Base-by-base conservation (phyloP, 2,888 invertebrate species). In the Acleris laterana region DNA sequence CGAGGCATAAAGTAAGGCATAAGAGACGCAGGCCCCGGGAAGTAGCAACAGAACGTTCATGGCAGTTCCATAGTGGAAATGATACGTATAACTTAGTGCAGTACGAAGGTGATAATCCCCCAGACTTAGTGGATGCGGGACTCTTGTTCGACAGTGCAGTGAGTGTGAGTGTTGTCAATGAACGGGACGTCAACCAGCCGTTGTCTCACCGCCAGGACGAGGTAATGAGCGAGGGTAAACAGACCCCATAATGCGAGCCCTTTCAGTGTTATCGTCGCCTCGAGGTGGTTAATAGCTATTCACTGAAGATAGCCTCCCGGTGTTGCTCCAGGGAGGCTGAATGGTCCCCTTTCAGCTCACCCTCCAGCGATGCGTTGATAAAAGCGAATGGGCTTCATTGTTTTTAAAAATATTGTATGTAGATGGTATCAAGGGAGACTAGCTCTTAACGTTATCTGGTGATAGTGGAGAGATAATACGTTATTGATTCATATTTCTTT, bases 41-140 rank as follows among this genome's bases (percentile, higher is more conserved):
- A 74, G 84, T 81, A 71, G 86, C 86, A 42, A 77, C 80, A 25
- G 89, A 90, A 51, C 79, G 87, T 70, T 93, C 91, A 71, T 93
- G 94, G 94, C 88, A 93, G 84, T 93, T 93, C 83, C 93, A 93
- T 77, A 80, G 87, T 73, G 94, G 94, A 71, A 86, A 90, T 74
- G 84, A 85, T 79, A 77, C 90, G 82, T 82, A 91, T 82, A 94
- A 93, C 84, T 93, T 93, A 71, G 88, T 85, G 71, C 93, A 89
- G 80, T 94, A 89, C 85, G 92, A 94, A 76, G 89, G 93, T 70
- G 88, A 93, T 77, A 93, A 90, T 80, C 92, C 93, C 80, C 93
- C 93, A 94, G 87, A 89, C 76, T 83, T 82, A 72, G 88, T 90
- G 77, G 75, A 69, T 70, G 77, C 77, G 70, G 80, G 80, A 75